Evolutionary conservation across 2,888 invertebrate genomes (phyloP).

Genomic region (Leuctra nigra): DNA sequence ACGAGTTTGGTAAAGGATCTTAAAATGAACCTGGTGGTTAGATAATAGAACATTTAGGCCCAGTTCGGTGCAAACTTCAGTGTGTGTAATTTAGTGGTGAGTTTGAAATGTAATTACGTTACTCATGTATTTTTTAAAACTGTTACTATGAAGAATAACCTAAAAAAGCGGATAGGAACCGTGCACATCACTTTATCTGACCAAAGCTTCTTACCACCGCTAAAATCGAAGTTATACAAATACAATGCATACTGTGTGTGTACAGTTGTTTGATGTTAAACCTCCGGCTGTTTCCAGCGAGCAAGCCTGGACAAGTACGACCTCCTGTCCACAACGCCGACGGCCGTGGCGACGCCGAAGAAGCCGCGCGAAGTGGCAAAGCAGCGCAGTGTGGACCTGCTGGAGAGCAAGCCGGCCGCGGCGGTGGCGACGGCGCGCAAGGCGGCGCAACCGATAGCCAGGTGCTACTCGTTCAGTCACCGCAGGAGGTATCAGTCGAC

Average conservation of each 20-base stretch:
- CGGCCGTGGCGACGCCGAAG: not conserved
- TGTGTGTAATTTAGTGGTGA: too few relatives aligned
- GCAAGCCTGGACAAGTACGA: constrained; percentile 29
- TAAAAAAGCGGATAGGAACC: too few relatives aligned
- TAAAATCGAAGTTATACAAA: too few relatives aligned
- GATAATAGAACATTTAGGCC: too few relatives aligned
- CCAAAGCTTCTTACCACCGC: too few relatives aligned
- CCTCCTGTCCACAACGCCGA: constrained; percentile 22
- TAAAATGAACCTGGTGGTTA: too few relatives aligned
- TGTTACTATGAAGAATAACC: too few relatives aligned
- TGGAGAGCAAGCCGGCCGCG: constrained; percentile 32
- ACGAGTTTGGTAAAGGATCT: too few relatives aligned
- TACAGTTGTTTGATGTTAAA: not conserved
- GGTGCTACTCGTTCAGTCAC: constrained; percentile 54
- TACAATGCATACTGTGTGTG: not conserved
- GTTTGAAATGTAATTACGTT: too few relatives aligned
- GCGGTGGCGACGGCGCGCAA: constrained; percentile 32
- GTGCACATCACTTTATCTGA: too few relatives aligned
- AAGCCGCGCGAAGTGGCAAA: constrained; percentile 36
- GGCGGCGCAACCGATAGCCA: constrained; percentile 38
- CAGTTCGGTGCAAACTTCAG: too few relatives aligned
- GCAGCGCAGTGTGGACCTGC: constrained; percentile 46
- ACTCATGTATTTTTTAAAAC: too few relatives aligned
- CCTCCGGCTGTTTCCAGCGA: constrained; percentile 5
- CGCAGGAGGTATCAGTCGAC: constrained; percentile 36